Base-by-base conservation (phyloP, 1,140 invertebrate genomes). In the Ectropis grisescens region DNA sequence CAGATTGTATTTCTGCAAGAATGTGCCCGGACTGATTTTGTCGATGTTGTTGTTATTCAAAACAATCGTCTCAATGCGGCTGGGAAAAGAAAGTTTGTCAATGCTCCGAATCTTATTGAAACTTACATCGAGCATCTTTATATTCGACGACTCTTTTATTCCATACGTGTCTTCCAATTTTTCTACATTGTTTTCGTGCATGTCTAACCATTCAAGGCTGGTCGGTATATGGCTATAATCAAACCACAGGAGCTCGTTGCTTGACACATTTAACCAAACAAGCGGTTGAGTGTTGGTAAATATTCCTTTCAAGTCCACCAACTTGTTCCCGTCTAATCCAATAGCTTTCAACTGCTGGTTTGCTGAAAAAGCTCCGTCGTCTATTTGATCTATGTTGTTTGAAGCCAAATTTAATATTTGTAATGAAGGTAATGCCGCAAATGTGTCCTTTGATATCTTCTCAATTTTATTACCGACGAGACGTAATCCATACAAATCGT, bases 111-210 rank as follows among this genome's bases (percentile, higher is more conserved):
- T 84, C 37, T 86, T 84, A 65, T 93, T 94, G 65, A 87, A 87
- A 69, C 90, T 91, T 1, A 87, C 90, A 66, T 93, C 91, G 7
- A 94, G 81, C 85, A 91, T 91, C 69, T 91, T 92, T 1, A 94
- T 88, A 16, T 87, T 86, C 36, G 90, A 90, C 39, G 91, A 87
- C 55, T 90, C 87, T 56, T 86, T 87, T 6, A 90, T 68, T 52
- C 89, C 89, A 61, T 93, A 94, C 50, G 89, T 90, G 71, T 92
- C 91, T 33, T 87, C 87, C 25, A 91, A 71, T 48, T 89, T 88
- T 33, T 86, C 82, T 42, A 91, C 87, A 64, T 86, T 82, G 66
- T 91, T 91, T 60, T 88, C 83, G 52, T 89, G 88, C 81, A 91
- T 86, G 57, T 91, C 89, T 12, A 91, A 69, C 88, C 89, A 91